phyloP scores from a whole-genome alignment of 2,113 vertebrate species.

The Rhea pennata region DNA sequence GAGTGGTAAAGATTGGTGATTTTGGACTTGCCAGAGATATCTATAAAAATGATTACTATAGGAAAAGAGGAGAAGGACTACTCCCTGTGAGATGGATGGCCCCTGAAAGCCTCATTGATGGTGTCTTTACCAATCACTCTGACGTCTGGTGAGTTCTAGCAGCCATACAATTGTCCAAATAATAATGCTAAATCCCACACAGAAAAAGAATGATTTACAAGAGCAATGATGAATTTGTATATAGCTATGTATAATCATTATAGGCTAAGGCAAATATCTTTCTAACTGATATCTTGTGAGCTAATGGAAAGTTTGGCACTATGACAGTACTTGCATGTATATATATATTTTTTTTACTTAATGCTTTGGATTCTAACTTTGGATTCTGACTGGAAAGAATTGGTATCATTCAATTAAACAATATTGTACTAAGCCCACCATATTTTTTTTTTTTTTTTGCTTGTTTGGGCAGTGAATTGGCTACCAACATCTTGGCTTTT shows the following conservation, averaged over 20 bases:
- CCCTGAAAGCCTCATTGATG: constrained; percentile 82
- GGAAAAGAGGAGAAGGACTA: constrained; percentile 82
- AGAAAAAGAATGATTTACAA: background rate
- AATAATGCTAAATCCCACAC: background rate
- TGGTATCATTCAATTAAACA: background rate
- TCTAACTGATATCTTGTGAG: background rate
- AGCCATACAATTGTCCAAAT: background rate
- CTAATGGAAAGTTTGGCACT: background rate
- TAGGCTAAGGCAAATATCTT: background rate
- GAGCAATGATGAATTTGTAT: background rate
- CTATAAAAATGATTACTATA: constrained; percentile 86
- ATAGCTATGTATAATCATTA: background rate
- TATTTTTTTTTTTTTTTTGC: background rate
- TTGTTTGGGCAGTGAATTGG: background rate
- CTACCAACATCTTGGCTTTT: background rate
- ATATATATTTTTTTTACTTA: background rate
- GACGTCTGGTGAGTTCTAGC: constrained; percentile 79
- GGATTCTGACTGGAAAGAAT: background rate
- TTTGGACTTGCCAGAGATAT: constrained; percentile 83
- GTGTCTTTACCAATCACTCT: constrained; percentile 80
- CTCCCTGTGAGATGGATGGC: constrained; percentile 85
- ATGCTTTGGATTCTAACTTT: background rate
- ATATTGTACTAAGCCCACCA: background rate
- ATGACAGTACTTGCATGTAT: accelerated
- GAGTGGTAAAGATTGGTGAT: constrained; percentile 80